These are phyloP conservation scores for Ptyas mucosa DNA, from an alignment of 2,113 vertebrate genomes.

Conservation along the genomic window DNA sequence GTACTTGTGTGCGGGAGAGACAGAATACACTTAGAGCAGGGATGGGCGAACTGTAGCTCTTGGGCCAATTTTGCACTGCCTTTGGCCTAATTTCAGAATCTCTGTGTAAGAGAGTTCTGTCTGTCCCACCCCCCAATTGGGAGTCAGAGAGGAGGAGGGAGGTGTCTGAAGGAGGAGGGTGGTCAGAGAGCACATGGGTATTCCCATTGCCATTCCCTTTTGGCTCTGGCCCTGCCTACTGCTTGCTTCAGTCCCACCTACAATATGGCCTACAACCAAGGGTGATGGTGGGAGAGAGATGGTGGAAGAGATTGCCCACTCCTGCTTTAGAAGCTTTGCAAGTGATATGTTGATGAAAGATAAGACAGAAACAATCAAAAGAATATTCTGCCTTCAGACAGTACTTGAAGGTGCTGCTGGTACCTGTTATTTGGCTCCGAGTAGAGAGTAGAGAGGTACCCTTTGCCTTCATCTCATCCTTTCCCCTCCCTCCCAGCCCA, in stretches of 20 bases:
- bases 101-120: neutral
- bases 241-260: neutral
- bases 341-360: neutral
- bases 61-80: neutral
- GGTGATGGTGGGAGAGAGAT: too few relatives aligned
- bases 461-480: constrained; percentile 6
- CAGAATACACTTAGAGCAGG: neutral
- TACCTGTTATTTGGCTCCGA: neutral
- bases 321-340: neutral
- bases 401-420: neutral
- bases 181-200: neutral
- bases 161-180: neutral
- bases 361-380: neutral
- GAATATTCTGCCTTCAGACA: neutral
- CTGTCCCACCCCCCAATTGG: neutral
- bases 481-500: constrained; percentile 20
- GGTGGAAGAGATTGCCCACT: neutral
- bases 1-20: neutral
- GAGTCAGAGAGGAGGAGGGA: neutral
- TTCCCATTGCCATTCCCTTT: neutral
- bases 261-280: neutral
- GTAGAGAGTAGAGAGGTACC: neutral
- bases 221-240: neutral
- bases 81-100: neutral
- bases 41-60: neutral